phyloP scores from a whole-genome alignment of 2,888 invertebrate species.

The Syritta pipiens region DNA sequence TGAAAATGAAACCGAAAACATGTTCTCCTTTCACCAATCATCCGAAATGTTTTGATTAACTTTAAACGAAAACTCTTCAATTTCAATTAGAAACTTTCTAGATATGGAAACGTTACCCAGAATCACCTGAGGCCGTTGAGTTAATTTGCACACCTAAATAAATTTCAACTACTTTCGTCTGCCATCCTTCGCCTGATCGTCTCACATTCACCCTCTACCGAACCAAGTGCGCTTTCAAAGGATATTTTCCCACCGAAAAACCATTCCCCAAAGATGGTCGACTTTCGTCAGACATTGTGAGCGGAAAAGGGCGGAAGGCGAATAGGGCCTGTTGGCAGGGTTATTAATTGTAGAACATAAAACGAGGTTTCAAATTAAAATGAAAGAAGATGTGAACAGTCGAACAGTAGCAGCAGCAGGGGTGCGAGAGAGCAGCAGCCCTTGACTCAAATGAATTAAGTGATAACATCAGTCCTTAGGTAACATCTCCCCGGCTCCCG shows the following conservation, averaged over 20 bases:
- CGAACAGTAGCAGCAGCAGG: background rate
- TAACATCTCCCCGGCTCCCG: too few relatives aligned
- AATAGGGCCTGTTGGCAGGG: background rate
- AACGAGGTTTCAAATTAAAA: conserved; percentile 36
- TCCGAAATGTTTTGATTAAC: conserved; percentile 68
- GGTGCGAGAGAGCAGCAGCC: conserved; percentile 29
- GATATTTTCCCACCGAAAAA: conserved; percentile 43
- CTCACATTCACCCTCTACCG: background rate
- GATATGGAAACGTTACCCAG: conserved; percentile 38
- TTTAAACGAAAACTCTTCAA: conserved; percentile 66
- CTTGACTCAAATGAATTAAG: conserved; percentile 61
- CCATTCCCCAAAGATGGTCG: conserved; percentile 32
- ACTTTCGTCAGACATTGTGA: conserved; percentile 21
- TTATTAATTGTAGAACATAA: conserved; percentile 64
- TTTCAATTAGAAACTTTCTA: conserved; percentile 67
- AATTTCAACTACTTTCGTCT: conserved; percentile 48
- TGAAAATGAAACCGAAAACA: conserved; percentile 23
- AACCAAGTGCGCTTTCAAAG: conserved; percentile 54
- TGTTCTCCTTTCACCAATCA: conserved; percentile 57
- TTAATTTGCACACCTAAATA: conserved; percentile 69
- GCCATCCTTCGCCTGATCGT: background rate
- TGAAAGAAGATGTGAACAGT: background rate
- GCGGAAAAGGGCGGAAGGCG: background rate
- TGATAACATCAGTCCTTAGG: conserved; percentile 52
- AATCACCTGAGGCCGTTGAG: conserved; percentile 65